phyloP scores from a whole-genome alignment of 1,140 invertebrate genomes.

The Lucilia sericata region DNA sequence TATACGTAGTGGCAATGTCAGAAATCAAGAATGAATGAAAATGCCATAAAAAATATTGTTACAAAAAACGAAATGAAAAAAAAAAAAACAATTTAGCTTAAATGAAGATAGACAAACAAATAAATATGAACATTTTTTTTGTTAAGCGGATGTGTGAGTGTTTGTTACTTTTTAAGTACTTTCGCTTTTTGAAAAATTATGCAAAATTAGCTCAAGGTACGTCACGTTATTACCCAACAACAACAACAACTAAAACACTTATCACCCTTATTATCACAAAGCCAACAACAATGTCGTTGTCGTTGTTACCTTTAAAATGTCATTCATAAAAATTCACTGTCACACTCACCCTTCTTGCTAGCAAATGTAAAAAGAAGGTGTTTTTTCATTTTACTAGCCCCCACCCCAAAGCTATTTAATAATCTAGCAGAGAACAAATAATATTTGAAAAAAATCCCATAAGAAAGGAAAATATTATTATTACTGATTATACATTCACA shows the following conservation, averaged over 20 bases:
- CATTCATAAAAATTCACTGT: neutral
- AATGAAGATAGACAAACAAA: constrained; percentile 42
- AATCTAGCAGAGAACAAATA: neutral
- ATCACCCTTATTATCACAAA: constrained; percentile 41
- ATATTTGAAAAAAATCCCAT: neutral
- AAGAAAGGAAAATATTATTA: constrained; percentile 27
- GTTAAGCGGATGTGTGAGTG: neutral
- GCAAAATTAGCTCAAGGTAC: constrained; percentile 39
- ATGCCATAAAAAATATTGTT: constrained; percentile 20
- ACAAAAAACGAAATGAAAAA: neutral
- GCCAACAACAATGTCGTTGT: constrained; percentile 24
- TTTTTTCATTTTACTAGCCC: constrained; percentile 3
- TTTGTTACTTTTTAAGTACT: constrained; percentile 19
- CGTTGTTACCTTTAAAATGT: constrained; percentile 29
- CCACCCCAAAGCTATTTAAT: neutral
- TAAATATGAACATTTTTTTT: constrained; percentile 34
- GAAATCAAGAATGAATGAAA: constrained; percentile 18
- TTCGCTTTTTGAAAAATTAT: constrained; percentile 43
- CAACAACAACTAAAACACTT: constrained; percentile 30
- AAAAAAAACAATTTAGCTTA: constrained; percentile 34
- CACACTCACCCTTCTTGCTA: neutral
- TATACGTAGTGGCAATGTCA: neutral
- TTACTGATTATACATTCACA: constrained; percentile 37
- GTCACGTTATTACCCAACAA: constrained; percentile 7
- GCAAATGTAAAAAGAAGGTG: neutral